phyloP scores from a whole-genome alignment of 1,140 invertebrate species.

The Bombus difficillimus region DNA sequence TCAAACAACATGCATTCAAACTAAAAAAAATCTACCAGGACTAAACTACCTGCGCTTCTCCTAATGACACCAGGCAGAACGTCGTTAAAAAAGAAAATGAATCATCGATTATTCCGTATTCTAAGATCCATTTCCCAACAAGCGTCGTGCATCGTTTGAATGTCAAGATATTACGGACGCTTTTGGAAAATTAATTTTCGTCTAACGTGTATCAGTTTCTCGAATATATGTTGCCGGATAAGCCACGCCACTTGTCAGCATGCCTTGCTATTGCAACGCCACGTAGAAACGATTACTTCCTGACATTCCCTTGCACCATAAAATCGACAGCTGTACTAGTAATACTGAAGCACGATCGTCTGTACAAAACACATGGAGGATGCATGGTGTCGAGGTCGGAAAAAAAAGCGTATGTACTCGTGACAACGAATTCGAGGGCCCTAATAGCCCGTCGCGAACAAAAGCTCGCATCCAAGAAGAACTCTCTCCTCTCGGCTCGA shows the following conservation, averaged over 20 bases:
- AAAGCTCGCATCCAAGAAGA: conserved; percentile 29
- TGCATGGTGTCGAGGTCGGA: conserved; percentile 61
- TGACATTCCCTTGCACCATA: background rate
- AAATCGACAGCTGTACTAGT: background rate
- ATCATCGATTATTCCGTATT: background rate
- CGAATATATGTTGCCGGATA: background rate
- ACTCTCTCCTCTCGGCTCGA: conserved; percentile 32
- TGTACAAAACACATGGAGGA: conserved; percentile 56
- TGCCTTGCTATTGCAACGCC: background rate
- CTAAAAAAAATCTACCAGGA: conserved; percentile 21
- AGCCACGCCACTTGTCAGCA: conserved; percentile 22
- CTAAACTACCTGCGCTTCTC: conserved; percentile 39
- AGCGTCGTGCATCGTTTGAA: background rate
- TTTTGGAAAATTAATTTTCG: background rate
- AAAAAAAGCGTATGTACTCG: conserved; percentile 30
- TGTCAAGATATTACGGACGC: background rate
- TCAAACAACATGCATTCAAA: conserved; percentile 33
- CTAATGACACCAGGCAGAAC: conserved; percentile 26
- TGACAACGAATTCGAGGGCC: conserved; percentile 33
- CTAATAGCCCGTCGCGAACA: conserved; percentile 13
- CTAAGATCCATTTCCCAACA: background rate
- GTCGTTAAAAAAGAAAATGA: background rate
- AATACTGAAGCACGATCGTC: conserved; percentile 29
- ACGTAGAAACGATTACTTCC: conserved; percentile 29
- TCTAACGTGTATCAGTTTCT: background rate